phyloP scores from a whole-genome alignment of 2,888 invertebrate species.

The Cheilosia vernalis region DNA sequence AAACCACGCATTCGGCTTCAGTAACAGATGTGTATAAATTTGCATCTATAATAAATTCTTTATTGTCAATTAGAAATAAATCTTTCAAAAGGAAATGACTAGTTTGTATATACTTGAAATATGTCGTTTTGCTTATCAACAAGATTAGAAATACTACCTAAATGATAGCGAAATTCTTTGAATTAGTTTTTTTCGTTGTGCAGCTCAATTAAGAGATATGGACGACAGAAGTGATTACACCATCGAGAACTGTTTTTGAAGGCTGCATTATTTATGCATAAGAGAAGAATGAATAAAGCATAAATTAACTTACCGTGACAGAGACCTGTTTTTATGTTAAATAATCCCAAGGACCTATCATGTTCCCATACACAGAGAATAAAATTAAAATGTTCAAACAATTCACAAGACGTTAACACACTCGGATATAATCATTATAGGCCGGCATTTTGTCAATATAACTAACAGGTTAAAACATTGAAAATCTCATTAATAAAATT shows the following conservation, averaged over 20 bases:
- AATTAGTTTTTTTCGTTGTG: not conserved
- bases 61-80: not conserved
- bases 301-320: conserved; percentile 45
- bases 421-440: not conserved
- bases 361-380: conserved; percentile 12
- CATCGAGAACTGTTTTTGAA: not conserved
- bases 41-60: not conserved
- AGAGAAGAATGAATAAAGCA: not conserved
- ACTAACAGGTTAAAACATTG: not conserved
- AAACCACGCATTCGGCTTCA: not conserved
- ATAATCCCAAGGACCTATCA: conserved; percentile 20
- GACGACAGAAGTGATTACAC: not conserved
- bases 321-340: conserved; percentile 6
- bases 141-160: not conserved
- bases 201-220: not conserved
- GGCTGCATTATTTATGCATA: not conserved
- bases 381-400: not conserved
- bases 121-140: not conserved
- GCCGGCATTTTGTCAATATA: conserved; percentile 18
- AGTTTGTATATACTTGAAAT: not conserved
- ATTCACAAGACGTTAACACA: conserved; percentile 32
- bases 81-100: not conserved
- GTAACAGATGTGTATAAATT: not conserved
- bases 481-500: conserved; percentile 11
- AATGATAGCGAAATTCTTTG: not conserved